A percentile compares a stretch with the other conserved stretches of the same genome.
phyloP scores from a whole-genome alignment of 2,797 vertebrate species.

The Masticophis lateralis region DNA sequence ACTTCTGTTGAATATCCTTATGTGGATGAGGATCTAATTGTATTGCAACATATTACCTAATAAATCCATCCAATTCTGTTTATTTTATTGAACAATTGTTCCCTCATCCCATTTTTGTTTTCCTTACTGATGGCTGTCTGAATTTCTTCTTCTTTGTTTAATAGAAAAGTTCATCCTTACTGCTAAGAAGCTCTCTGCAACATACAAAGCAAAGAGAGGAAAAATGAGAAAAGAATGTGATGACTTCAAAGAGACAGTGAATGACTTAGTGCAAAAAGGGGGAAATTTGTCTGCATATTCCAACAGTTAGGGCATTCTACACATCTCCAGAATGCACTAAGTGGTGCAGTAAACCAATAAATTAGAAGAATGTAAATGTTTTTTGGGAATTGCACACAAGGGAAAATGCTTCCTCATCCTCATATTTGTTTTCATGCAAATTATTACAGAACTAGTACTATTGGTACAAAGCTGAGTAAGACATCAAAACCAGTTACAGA shows the following conservation, averaged over 20 bases:
- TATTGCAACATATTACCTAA: neutral
- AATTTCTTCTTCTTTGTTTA: neutral
- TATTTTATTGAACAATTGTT: neutral
- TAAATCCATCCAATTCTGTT: neutral
- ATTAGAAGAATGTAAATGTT: slow-evolving; percentile 86
- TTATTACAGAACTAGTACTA: slow-evolving; percentile 69
- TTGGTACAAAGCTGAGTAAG: slow-evolving; percentile 71
- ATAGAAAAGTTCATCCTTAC: slow-evolving; percentile 4
- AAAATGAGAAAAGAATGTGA: slow-evolving; percentile 63
- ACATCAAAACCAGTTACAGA: slow-evolving; percentile 72
- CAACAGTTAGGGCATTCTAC: slow-evolving; percentile 76
- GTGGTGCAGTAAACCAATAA: slow-evolving; percentile 83
- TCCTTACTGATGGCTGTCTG: neutral
- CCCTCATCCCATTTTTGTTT: neutral
- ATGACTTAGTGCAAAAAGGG: slow-evolving; percentile 76
- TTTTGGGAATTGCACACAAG: slow-evolving; percentile 79
- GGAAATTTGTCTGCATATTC: slow-evolving; percentile 77
- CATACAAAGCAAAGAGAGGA: slow-evolving; percentile 33
- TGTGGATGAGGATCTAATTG: neutral
- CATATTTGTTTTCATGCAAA: slow-evolving; percentile 83
- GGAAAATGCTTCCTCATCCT: slow-evolving; percentile 79
- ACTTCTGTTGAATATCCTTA: neutral
- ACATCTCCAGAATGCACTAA: slow-evolving; percentile 79
- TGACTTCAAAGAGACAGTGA: slow-evolving; percentile 70
- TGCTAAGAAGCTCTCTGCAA: slow-evolving; percentile 2